These are phyloP conservation scores for Osmerus mordax DNA, from an alignment of 2,113 vertebrate genomes.

Conservation along the genomic window DNA sequence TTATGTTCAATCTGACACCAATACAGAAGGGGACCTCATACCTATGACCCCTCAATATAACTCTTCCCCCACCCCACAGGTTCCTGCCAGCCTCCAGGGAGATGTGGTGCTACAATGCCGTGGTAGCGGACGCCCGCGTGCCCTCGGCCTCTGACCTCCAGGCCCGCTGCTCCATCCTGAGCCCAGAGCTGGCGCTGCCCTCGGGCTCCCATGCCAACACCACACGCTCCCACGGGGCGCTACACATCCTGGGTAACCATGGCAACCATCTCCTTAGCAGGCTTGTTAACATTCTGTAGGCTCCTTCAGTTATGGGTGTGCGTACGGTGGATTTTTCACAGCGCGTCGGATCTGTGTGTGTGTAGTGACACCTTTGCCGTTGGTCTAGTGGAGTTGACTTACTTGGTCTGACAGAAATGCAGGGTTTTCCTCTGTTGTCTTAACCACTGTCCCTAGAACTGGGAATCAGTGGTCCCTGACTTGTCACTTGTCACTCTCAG, in stretches of 20 bases:
- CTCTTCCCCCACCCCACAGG: constrained; percentile 62
- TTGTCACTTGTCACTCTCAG: neutral
- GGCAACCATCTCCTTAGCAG: neutral
- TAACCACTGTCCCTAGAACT: too few species aligned
- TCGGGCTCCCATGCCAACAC: constrained; percentile 90
- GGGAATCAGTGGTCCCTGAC: neutral
- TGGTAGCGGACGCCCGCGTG: constrained; percentile 92
- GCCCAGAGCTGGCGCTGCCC: constrained; percentile 92
- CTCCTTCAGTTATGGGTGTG: neutral
- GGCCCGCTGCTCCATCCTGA: constrained; percentile 90
- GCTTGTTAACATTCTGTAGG: neutral
- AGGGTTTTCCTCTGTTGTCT: too few species aligned
- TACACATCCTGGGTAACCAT: constrained; percentile 90
- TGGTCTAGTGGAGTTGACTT: too few species aligned
- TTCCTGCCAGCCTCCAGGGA: constrained; percentile 86
- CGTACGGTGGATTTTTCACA: too few species aligned
- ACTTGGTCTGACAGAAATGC: too few species aligned
- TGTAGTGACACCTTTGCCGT: too few species aligned
- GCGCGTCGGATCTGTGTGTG: too few species aligned
- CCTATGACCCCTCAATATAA: neutral
- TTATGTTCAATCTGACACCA: too few species aligned
- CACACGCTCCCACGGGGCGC: constrained; percentile 93
- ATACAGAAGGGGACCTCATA: too few species aligned
- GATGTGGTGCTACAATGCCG: constrained; percentile 96
- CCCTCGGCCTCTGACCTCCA: constrained; percentile 87